Percentiles rank a stretch among this genome's conserved stretches.
These are phyloP conservation scores for Columba guinea DNA, from an alignment of 2,797 vertebrate genomes.

Conservation along the genomic window DNA sequence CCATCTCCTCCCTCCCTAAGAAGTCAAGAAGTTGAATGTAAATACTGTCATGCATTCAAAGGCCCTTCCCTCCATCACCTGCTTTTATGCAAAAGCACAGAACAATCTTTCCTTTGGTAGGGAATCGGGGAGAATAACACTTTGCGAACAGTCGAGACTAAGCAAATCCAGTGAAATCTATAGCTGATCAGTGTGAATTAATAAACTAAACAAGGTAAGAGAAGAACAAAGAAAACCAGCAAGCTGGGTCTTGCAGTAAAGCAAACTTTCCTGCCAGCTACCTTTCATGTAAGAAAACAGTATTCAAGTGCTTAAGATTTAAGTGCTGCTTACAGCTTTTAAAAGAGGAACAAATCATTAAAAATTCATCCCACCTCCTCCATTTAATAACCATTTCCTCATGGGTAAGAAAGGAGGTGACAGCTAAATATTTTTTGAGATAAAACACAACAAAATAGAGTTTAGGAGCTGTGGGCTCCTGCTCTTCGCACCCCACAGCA, in stretches of 20 bases:
- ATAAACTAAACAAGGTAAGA: neutral
- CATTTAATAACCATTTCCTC: slow-evolving; percentile 1
- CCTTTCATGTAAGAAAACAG: slow-evolving; percentile 4
- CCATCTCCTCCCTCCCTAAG: neutral
- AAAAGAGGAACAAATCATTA: neutral
- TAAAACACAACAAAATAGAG: neutral
- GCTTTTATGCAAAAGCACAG: neutral
- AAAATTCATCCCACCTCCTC: slow-evolving; percentile 40
- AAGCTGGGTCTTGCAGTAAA: neutral
- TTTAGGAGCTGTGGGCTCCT: neutral
- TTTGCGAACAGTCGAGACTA: neutral
- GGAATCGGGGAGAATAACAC: neutral
- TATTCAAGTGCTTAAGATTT: neutral
- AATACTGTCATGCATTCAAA: neutral
- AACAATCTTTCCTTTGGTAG: neutral
- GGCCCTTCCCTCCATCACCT: neutral
- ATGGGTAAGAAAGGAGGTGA: neutral
- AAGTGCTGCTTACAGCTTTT: slow-evolving; percentile 27
- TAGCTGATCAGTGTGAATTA: neutral
- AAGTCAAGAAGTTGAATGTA: neutral
- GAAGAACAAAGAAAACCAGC: slow-evolving; percentile 5
- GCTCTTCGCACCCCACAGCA: neutral
- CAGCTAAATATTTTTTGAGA: neutral
- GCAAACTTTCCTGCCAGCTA: neutral
- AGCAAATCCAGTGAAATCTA: neutral